Evolutionary conservation across 2,113 vertebrate species (phyloP).

Genomic region (Crotalus tigris): DNA sequence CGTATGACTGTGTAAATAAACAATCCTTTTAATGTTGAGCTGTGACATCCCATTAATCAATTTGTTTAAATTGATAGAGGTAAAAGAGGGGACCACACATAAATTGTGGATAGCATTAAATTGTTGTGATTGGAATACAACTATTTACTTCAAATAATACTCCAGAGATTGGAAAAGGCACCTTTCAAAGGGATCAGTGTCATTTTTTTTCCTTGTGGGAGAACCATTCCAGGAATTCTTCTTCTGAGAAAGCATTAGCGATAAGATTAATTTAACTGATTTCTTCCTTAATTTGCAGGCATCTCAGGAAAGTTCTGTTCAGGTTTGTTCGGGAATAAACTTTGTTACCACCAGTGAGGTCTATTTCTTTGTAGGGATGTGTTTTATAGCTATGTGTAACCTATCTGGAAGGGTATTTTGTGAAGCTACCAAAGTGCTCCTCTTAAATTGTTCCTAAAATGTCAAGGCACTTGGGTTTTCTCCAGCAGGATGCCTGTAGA

Average conservation of each 20-base stretch:
- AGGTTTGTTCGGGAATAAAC: background rate
- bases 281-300: background rate
- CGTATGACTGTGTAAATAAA: background rate
- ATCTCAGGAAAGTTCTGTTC: background rate
- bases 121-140: background rate
- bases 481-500: no score
- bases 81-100: background rate
- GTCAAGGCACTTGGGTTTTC: background rate
- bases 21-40: background rate
- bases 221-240: background rate
- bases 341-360: background rate
- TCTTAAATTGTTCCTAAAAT: background rate
- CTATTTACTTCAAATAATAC: background rate
- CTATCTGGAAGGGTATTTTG: background rate
- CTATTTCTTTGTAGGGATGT: background rate
- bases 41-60: background rate
- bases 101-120: background rate
- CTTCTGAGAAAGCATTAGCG: background rate
- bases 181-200: background rate
- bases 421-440: background rate
- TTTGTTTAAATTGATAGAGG: background rate
- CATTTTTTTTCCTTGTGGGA: background rate
- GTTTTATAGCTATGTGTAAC: background rate
- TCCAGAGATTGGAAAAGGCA: background rate
- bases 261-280: background rate